Evolutionary conservation across 2,797 vertebrate genomes (phyloP), one percentile per base, ranked within the genome.

Genomic region (Anolis apletophallus): DNA sequence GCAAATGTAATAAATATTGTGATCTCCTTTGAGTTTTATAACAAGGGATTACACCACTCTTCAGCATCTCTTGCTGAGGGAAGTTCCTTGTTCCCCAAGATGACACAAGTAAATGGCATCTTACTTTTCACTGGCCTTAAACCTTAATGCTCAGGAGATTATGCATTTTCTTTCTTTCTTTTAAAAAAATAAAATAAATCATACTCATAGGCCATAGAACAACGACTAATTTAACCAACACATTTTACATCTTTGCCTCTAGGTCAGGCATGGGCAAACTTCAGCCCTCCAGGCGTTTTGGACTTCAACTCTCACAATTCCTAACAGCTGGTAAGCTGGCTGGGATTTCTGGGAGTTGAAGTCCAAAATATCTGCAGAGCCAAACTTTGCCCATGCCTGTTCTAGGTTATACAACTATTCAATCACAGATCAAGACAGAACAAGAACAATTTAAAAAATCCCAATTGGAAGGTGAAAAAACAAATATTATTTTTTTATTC

Each of bases 1-100:
- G 75, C 61, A 81, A 81, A 64, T 59, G 71, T 52, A 77, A 67
- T 75, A 81, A 82, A 78, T 61, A 72, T 55, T 17, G 32, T 21
- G 59, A 50, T 72, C 34, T 72, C n/a, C 19, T 76, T 59, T 69
- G 36, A 71, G 26, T n/a, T 19, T 68, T 5, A 21, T 34, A 61
- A 34, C 40, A n/a, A 54, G 54, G 23, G 23, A 52, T 72, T 26
- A 40, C 11, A 17, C 32, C 2, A 9, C 1, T 54, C 54, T 83
- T 40, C 36, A 59, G 29, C 14, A 72, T 32, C 67, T 72, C 52
- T 57, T 16, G 7, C 19, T 54, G 29, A 50, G 29, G 11, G 54
- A 12, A 52, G 19, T 11, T 23, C 52, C 64, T 40, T 55, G 4
- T 83, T 77, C 81, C 52, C 40, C 36, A 55, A 23, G 57, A 11